Evolutionary conservation across 2,888 invertebrate genomes (phyloP), one percentile per base, ranked within the genome.

Genomic region (Ferdinandea cuprea): DNA sequence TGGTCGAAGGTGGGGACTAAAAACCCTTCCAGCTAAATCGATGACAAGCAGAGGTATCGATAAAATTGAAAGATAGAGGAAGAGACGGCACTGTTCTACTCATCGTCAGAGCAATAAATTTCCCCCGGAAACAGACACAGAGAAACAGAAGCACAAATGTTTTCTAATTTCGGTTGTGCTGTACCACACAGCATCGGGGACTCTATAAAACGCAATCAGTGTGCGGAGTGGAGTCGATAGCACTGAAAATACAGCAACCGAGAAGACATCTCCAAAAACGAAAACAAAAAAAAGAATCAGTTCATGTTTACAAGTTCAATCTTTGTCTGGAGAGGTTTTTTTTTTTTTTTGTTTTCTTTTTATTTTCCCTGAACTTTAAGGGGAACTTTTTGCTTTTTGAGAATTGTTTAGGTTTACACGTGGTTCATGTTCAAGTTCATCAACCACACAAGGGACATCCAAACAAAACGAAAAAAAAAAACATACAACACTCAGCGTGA

Each of bases 371-470:
- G 37, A 50, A n/a, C n/a, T n/a, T n/a, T n/a, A n/a, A n/a, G n/a
- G n/a, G n/a, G n/a, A 52, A 66, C 30, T 61, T 76, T 73, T 73
- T 54, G 58, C 25, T 44, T 9, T 46, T 8, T 25, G 25, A 25
- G 8, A 11, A 63, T 21, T 44, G 52, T 66, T 66, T 52, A 28
- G 28, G 19, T 35, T 50, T 58, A 65, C 80, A 76, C 77, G 65
- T 77, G 66, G 46, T 71, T 66, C 77, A 77, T 52, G 80, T 71
- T 81, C 76, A 76, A 81, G 81, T 81, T 77, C 81, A 81, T 61
- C 79, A 50, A 48, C 25, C 69, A 30, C 66, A 50, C 65, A 37
- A 48, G 13, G 28, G 4, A 32, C 30, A 13, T 13, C n/a, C 50
- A 28, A 13, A 30, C 11, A n/a, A 42, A n/a, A n/a, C n/a, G n/a